Percentiles rank a stretch among this genome's conserved stretches.
Evolutionary conservation across 2,113 vertebrate genomes (phyloP).

Genomic region (Pseudopipra pipra): DNA sequence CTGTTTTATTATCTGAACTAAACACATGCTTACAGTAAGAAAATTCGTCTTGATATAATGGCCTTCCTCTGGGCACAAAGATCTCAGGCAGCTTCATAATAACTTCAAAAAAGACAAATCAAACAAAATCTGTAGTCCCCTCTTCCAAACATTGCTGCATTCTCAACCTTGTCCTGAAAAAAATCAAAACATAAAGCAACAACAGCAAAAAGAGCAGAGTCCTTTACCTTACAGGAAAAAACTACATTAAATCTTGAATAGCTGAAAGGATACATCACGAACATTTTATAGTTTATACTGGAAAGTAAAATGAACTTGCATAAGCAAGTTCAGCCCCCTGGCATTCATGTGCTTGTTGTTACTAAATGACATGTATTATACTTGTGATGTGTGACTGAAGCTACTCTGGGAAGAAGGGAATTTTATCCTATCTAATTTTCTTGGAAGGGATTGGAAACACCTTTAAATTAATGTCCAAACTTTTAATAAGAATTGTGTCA

Average conservation of each 20-base stretch:
- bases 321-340: background rate
- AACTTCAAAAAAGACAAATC: background rate
- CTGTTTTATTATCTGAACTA: background rate
- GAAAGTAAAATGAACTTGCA: background rate
- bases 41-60: background rate
- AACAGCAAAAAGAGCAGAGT: background rate
- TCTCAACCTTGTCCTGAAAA: background rate
- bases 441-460: background rate
- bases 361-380: background rate
- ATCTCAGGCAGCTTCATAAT: background rate
- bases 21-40: background rate
- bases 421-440: background rate
- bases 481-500: background rate
- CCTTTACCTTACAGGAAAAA: background rate
- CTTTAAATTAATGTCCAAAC: background rate
- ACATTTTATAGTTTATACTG: background rate
- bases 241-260: background rate
- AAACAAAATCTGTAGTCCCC: background rate
- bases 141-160: background rate
- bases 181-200: background rate
- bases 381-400: background rate
- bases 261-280: background rate
- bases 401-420: background rate
- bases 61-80: background rate
- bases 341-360: background rate